Evolutionary conservation across 2,888 invertebrate species (phyloP).

Genomic region (Folsomia candida): DNA sequence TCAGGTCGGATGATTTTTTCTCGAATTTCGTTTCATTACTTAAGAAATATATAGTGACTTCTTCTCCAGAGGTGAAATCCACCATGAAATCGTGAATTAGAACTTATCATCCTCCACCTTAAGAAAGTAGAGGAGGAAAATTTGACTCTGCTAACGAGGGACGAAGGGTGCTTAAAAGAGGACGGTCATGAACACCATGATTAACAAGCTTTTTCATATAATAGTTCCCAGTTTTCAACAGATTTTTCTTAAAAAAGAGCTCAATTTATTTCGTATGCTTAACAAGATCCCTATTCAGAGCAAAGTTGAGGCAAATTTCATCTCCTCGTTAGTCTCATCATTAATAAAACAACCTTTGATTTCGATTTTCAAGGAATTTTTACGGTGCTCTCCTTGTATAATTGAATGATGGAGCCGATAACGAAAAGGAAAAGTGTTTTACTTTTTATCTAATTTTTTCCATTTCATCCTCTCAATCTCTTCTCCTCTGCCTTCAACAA

Average conservation of each 20-base stretch:
- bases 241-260: neutral
- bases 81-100: neutral
- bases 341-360: neutral
- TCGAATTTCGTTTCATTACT: too few relatives aligned
- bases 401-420: slow-evolving; percentile 7
- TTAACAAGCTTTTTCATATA: neutral
- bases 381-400: neutral
- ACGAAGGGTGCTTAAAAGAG: neutral
- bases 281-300: neutral
- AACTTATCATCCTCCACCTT: neutral
- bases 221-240: neutral
- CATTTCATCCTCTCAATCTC: neutral
- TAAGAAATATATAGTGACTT: too few relatives aligned
- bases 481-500: neutral
- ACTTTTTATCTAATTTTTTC: neutral
- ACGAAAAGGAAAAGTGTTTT: slow-evolving; percentile 9
- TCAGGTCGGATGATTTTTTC: too few relatives aligned
- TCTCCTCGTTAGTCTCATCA: neutral
- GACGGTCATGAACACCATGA: neutral
- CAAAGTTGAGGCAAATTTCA: neutral
- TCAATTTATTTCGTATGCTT: neutral
- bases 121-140: too few relatives aligned
- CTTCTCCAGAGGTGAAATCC: too few relatives aligned
- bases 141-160: neutral
- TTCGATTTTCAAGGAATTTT: neutral